phyloP scores from a whole-genome alignment of 2,888 invertebrate species.

The Neoscelio sp. region DNA sequence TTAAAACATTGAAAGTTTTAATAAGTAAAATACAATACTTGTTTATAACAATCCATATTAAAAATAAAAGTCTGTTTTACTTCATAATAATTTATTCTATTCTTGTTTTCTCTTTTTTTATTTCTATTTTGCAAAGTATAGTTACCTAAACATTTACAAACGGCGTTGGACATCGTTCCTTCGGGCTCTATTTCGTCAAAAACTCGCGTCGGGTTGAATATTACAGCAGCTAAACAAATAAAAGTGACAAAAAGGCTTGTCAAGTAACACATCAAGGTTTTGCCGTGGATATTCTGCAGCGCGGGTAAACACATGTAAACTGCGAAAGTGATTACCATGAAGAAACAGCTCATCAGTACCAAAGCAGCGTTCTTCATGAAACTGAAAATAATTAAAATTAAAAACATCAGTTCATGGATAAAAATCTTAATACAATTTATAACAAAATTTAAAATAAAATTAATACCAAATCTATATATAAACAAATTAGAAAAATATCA shows the following conservation, averaged over 20 bases:
- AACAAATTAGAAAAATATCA: too few species aligned
- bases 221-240: constrained; percentile 85
- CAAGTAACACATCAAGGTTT: constrained; percentile 89
- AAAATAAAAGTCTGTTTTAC: too few species aligned
- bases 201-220: constrained; percentile 62
- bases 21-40: too few species aligned
- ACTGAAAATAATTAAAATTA: constrained; percentile 68
- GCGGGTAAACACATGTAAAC: constrained; percentile 88
- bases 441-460: too few species aligned
- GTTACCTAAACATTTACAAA: constrained; percentile 64
- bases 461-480: too few species aligned
- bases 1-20: too few species aligned
- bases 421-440: not conserved
- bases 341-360: constrained; percentile 86
- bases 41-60: too few species aligned
- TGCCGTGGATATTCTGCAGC: constrained; percentile 89
- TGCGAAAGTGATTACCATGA: constrained; percentile 86
- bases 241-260: constrained; percentile 87
- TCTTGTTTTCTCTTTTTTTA: too few species aligned
- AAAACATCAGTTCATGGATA: not conserved
- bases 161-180: not conserved
- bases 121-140: too few species aligned
- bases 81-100: too few species aligned
- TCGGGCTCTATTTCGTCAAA: constrained; percentile 29
- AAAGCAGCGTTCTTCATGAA: constrained; percentile 73